These are phyloP conservation scores for Menidia menidia DNA, from an alignment of 2,797 vertebrate species.

Conservation along the genomic window DNA sequence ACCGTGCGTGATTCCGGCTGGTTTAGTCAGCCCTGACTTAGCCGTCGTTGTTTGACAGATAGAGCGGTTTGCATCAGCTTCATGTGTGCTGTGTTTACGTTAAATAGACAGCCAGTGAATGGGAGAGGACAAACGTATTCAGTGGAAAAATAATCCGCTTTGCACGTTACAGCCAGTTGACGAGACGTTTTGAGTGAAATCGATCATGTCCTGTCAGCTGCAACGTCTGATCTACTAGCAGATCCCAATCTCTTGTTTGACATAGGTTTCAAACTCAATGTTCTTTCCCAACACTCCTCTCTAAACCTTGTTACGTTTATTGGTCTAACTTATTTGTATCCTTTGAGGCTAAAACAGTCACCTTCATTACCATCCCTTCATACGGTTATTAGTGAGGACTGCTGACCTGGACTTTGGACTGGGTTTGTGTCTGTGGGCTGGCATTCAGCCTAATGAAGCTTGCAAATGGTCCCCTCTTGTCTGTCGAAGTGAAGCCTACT, in stretches of 20 bases:
- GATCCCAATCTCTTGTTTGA: background rate
- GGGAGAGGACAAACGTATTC: background rate
- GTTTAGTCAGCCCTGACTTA: slow-evolving; percentile 10
- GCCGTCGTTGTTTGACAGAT: slow-evolving; percentile 16
- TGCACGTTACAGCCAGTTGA: background rate
- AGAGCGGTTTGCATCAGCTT: background rate
- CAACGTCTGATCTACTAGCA: background rate
- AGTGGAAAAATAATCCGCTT: background rate
- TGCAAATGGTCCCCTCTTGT: slow-evolving; percentile 64
- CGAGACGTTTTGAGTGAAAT: too few relatives aligned
- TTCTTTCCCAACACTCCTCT: background rate
- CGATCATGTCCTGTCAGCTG: too few relatives aligned
- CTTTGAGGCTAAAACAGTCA: slow-evolving; percentile 10
- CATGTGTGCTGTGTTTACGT: background rate
- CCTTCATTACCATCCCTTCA: slow-evolving; percentile 28
- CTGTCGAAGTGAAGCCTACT: slow-evolving; percentile 31
- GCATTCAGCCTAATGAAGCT: slow-evolving; percentile 68
- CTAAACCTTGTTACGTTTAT: slow-evolving; percentile 5
- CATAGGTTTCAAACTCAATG: background rate
- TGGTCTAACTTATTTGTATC: slow-evolving; percentile 15
- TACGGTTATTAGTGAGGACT: slow-evolving; percentile 42
- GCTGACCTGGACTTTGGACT: slow-evolving; percentile 59
- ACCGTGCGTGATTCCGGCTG: slow-evolving; percentile 24
- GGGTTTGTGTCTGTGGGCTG: slow-evolving; percentile 35
- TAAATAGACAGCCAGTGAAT: background rate